Evolutionary conservation across 92 coral and sea anemone species (phyloP).

Genomic region (Umimayanthus chanpuru): DNA sequence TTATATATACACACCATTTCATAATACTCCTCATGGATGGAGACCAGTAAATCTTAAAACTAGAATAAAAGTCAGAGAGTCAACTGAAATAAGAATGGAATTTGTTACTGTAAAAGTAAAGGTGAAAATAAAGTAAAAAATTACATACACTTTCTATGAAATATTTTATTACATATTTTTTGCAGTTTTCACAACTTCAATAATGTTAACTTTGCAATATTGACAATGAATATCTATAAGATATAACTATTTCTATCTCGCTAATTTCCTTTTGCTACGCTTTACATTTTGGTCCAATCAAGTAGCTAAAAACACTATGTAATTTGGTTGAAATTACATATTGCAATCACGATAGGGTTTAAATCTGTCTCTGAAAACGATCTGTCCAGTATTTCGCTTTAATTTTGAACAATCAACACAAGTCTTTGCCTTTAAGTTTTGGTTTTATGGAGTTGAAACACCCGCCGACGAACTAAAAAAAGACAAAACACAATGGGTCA

Average conservation of each 20-base stretch:
- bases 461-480: background rate
- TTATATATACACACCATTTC: no score
- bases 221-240: background rate
- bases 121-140: background rate
- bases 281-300: background rate
- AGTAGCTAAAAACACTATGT: background rate
- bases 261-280: background rate
- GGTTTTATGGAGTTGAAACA: background rate
- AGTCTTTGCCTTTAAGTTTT: no score
- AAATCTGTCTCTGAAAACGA: no score
- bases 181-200: slow-evolving; percentile 11
- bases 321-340: no score
- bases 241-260: background rate
- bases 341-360: background rate
- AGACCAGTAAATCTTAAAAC: no score
- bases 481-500: background rate
- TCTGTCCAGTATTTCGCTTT: background rate
- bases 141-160: background rate
- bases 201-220: background rate
- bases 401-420: no score
- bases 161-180: background rate
- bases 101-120: background rate
- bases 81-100: no score
- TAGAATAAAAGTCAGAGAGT: no score
- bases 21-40: no score